Conservation (phyloP, 2,888 invertebrate species). For the Campaea margaritaria region DNA sequence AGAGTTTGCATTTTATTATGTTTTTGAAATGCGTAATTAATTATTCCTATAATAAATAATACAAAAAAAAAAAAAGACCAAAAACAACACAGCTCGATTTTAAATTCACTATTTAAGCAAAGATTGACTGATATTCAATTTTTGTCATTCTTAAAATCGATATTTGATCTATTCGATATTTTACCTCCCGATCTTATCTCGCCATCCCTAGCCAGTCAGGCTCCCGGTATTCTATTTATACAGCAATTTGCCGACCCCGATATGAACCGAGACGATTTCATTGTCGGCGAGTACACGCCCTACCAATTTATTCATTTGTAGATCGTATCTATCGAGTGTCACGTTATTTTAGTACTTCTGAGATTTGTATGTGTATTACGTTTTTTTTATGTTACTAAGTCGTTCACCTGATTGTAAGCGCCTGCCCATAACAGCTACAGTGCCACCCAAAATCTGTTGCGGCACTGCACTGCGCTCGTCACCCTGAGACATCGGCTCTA, state of each 20-base stretch:
- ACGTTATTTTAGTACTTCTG: constrained; percentile 14
- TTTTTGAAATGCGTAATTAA: no score
- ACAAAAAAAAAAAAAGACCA: no score
- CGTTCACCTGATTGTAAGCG: no score
- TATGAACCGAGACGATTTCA: constrained; percentile 47
- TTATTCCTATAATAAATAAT: no score
- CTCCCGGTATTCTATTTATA: constrained; percentile 40
- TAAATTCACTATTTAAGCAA: background rate
- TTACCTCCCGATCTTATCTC: background rate
- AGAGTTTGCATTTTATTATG: no score
- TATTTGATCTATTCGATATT: background rate
- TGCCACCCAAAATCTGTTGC: no score
- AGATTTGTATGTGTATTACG: background rate
- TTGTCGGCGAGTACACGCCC: constrained; percentile 39
- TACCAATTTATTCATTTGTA: constrained; percentile 45
- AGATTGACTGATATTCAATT: background rate
- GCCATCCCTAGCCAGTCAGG: constrained; percentile 9
- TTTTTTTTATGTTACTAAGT: no score
- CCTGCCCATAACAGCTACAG: no score
- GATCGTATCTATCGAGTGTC: constrained; percentile 19
- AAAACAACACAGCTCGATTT: no score
- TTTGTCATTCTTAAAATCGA: background rate
- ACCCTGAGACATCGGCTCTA: no score
- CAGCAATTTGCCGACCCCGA: constrained; percentile 58
- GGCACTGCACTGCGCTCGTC: no score